Evolutionary conservation across 92 coral and sea anemone species (phyloP), one percentile per base, ranked within the genome.

Genomic region (Nematostella vectensis): DNA sequence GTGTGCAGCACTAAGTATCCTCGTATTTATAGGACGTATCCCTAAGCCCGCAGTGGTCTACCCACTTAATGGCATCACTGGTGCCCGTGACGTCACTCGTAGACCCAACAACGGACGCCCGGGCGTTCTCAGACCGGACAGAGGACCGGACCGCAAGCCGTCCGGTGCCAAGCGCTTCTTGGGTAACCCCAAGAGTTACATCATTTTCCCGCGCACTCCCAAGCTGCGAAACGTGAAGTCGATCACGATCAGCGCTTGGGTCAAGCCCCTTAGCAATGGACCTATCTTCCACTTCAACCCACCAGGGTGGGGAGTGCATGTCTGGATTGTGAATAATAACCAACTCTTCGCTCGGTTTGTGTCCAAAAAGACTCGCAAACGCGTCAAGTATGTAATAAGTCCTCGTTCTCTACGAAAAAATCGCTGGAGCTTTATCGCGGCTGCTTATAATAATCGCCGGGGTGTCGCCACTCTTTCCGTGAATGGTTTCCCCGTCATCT

Each of bases 61-160:
- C 29, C 94, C 94, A 31, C 69, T 74, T 44, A 83, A 66, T 15
- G 55, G 60, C 25, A 31, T 48, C 16, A 62, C 71, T 25, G 52
- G 48, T 12, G 83, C 75, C 23, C 54, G 54, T 3, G 94, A 83
- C 55, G 72, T 83, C 62, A 69, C 83, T 24, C 73, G 69, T 20
- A 54, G 37, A 26, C 74, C 61, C 28, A 83, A 79, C 58, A 47
- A 71, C 26, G 94, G 86, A 2, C 67, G 54, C 43, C 71, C 79
- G 13, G 52, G 50, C 23, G 68, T 63, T 6, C 71, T 83, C 12
- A 55, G 63, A 1, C 87, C 71, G 17, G 76, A 42, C 25, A 69
- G 59, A 0, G 94, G 94, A 21, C 94, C 94, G 15, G 86, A 83
- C 54, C 73, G 80, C 8, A 57, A 56, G 21, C 94, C 87, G 26